Evolutionary conservation across 2,888 invertebrate genomes (phyloP).

Genomic region (Andricus curvator): DNA sequence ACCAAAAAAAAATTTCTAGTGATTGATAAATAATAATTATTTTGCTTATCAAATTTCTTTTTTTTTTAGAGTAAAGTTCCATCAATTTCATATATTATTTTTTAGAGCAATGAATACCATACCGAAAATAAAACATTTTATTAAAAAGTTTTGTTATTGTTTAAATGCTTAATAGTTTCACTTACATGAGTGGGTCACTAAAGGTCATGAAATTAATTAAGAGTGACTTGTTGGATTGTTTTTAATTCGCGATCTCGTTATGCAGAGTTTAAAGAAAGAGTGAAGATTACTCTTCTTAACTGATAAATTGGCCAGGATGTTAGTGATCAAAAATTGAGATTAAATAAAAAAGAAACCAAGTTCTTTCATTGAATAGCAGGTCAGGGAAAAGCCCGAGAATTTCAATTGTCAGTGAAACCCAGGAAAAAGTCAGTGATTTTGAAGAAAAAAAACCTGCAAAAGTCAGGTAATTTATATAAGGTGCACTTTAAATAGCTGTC

Average conservation of each 20-base stretch:
- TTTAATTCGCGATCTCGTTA: slow-evolving; percentile 17
- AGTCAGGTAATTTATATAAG: too few species aligned
- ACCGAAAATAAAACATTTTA: not conserved
- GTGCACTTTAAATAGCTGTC: too few species aligned
- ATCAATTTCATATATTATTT: too few species aligned
- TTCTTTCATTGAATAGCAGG: not conserved
- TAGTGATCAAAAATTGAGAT: slow-evolving; percentile 19
- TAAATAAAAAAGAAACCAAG: not conserved
- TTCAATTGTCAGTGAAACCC: too few species aligned
- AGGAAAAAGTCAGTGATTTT: too few species aligned
- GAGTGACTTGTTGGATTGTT: slow-evolving; percentile 31
- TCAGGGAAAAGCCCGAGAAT: too few species aligned
- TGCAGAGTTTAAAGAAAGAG: slow-evolving; percentile 24
- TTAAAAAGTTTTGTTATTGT: not conserved
- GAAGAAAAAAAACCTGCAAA: too few species aligned
- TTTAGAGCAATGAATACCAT: not conserved
- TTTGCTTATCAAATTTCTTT: too few species aligned
- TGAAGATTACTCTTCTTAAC: slow-evolving; percentile 23
- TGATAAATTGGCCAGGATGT: slow-evolving; percentile 30
- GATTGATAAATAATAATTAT: too few species aligned
- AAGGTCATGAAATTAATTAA: slow-evolving; percentile 9
- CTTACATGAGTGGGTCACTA: not conserved
- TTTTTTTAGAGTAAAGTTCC: too few species aligned
- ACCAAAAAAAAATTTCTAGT: too few species aligned
- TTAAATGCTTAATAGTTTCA: not conserved